Evolutionary conservation across 2,113 vertebrate species (phyloP), one percentile per base, ranked within the genome.

Genomic region (Jacana jacana): DNA sequence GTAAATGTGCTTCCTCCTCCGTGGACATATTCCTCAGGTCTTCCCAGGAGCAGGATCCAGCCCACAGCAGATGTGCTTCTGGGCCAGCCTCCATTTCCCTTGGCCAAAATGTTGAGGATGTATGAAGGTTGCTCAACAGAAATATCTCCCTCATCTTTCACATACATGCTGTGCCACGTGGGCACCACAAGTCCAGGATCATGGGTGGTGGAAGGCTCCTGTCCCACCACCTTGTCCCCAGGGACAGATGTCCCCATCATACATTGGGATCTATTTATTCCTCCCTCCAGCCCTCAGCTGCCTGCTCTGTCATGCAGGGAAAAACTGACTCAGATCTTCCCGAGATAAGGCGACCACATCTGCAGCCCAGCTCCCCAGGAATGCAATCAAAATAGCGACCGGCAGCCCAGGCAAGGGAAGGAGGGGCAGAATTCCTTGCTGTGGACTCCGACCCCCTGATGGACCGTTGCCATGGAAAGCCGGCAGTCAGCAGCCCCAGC

Each of bases 321-420:
- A 96, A 96, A 95, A 92, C 94, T 97, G 97, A 97, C 94, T 97
- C 97, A 97, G 93, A 96, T 58, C 92, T 96, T 94, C 88, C 91
- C 65, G 39, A 96, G 97, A 97, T 97, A 96, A 97, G 96, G 92
- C 12, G 7, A 77, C 86, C 92, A 92, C 94, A 96, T 97, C 95
- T 96, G 94, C 89, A 96, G 88, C 81, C 61, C 76, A 78, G 63
- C 94, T 94, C 88, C 92, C 86, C 46, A 70, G 92, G 95, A 95
- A 96, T 73, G 94, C 78, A 89, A 91, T 91, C 79, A 70, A 85
- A 82, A 95, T 66, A 95, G 94, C 25, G 86, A 91, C 95, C 28
- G 1, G 83, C 81, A 72, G 87, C 80, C 88, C 84, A 39, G 64
- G 73, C 28, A 1, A 87, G 92, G 83, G 79, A 81, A 83, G 71